These are phyloP conservation scores for Mycalesis mineus DNA, from an alignment of 2,888 invertebrate genomes.

Conservation along the genomic window DNA sequence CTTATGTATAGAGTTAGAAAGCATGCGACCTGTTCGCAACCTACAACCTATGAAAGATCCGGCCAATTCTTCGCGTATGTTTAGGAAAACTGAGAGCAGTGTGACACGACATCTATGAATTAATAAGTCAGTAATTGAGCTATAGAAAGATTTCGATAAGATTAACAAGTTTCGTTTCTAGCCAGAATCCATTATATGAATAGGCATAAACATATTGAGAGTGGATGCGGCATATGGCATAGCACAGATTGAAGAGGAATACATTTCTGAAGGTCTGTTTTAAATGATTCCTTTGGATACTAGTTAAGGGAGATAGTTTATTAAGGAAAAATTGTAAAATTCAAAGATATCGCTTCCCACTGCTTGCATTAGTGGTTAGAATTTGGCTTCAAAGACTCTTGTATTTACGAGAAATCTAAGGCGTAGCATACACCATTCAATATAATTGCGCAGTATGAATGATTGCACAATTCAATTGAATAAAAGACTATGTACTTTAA, in stretches of 20 bases:
- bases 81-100: background rate
- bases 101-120: background rate
- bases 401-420: background rate
- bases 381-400: conserved; percentile 22
- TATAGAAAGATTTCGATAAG: background rate
- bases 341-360: conserved; percentile 25
- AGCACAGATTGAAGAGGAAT: background rate
- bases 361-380: conserved; percentile 26
- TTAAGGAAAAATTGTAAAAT: conserved; percentile 23
- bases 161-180: conserved; percentile 11
- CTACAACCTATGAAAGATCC: no score
- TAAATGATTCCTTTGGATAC: conserved; percentile 31
- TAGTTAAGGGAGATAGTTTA: conserved; percentile 26
- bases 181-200: conserved; percentile 12
- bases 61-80: background rate
- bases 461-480: no score
- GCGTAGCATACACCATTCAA: no score
- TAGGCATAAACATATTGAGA: conserved; percentile 3
- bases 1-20: no score
- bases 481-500: no score
- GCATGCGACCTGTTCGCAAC: no score
- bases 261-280: conserved; percentile 2
- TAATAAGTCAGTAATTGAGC: background rate
- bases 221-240: conserved; percentile 27
- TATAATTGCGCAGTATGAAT: no score